These are phyloP conservation scores for Grammomys surdaster DNA, from an alignment of 2,113 vertebrate species.

Conservation along the genomic window DNA sequence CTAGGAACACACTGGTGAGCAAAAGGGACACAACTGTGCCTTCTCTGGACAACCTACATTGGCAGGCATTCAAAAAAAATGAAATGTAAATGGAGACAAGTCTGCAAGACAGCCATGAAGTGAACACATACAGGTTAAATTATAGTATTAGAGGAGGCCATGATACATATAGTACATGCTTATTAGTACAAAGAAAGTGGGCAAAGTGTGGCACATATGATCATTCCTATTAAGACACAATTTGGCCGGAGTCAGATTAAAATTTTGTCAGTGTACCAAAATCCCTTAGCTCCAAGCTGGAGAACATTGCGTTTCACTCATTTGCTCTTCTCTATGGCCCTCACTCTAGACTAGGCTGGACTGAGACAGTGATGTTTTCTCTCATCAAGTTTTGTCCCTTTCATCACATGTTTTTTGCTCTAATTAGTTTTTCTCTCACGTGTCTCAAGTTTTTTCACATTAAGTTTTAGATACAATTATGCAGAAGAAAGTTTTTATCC, in stretches of 20 bases:
- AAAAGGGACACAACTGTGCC: conserved; percentile 30
- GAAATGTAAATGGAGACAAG: conserved; percentile 34
- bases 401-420: neutral
- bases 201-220: neutral
- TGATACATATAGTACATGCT: conserved; percentile 4
- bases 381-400: neutral
- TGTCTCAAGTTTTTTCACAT: neutral
- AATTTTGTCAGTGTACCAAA: neutral
- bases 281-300: conserved; percentile 19
- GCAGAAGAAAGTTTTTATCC: neutral
- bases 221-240: conserved; percentile 37
- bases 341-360: neutral
- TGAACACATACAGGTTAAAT: neutral
- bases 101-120: conserved; percentile 15
- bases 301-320: conserved; percentile 4
- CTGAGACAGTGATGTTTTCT: conserved; percentile 35
- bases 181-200: conserved; percentile 51
- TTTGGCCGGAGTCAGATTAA: conserved; percentile 46
- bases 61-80: conserved; percentile 29
- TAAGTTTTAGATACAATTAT: conserved; percentile 47
- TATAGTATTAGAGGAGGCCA: conserved; percentile 27
- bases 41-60: neutral
- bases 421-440: neutral
- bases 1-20: conserved; percentile 23
- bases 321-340: neutral